Evolutionary conservation across 2,113 vertebrate genomes (phyloP).

Genomic region (Sphaerodactylus townsendi): DNA sequence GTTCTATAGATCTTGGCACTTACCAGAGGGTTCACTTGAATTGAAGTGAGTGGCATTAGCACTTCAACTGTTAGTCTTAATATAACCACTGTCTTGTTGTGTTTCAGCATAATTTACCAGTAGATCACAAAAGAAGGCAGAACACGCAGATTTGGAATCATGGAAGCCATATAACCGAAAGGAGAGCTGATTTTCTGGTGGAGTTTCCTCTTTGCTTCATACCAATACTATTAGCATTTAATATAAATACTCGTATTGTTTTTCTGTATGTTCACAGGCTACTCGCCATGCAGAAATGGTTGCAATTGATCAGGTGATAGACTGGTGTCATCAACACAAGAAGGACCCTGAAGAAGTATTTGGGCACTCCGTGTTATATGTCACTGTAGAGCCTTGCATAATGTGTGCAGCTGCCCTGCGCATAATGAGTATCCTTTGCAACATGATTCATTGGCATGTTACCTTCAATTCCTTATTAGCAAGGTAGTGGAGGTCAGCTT

Average conservation of each 20-base stretch:
- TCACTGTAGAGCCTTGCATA: slow-evolving; percentile 95
- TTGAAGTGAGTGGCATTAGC: background rate
- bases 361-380: slow-evolving; percentile 78
- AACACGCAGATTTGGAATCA: background rate
- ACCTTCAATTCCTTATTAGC: background rate
- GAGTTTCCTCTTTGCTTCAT: background rate
- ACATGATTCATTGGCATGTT: background rate
- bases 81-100: background rate
- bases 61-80: background rate
- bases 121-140: background rate
- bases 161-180: background rate
- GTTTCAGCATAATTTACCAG: background rate
- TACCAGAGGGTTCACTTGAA: background rate
- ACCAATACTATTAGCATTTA: background rate
- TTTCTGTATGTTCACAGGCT: slow-evolving; percentile 75
- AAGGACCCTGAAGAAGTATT: slow-evolving; percentile 76
- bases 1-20: background rate
- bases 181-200: background rate
- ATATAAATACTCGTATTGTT: slow-evolving; percentile 26
- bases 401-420: slow-evolving; percentile 94
- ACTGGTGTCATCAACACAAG: slow-evolving; percentile 79
- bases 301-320: slow-evolving; percentile 86
- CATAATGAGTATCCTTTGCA: slow-evolving; percentile 88
- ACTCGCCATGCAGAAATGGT: slow-evolving; percentile 97
- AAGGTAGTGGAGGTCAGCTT: background rate